Evolutionary conservation across 2,113 vertebrate species (phyloP), one percentile per base, ranked within the genome.

Genomic region (Collichthys lucidus): DNA sequence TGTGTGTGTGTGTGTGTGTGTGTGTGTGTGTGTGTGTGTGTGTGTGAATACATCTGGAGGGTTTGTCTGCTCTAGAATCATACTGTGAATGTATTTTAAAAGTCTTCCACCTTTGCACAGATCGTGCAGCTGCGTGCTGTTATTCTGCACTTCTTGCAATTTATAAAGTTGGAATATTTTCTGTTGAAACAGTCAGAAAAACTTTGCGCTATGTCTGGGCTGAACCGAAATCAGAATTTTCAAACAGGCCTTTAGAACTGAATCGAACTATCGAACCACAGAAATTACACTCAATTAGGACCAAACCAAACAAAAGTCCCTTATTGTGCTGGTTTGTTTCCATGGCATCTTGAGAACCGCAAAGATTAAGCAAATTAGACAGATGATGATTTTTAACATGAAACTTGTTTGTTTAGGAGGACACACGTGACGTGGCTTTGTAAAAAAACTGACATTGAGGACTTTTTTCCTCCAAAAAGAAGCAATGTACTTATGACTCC

Each of bases 1-100:
- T 80, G 69, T 50, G 64, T 49, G 59, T 70, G 59, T 49, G 84
- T 73, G 69, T 80, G 69, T 50, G 64, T 49, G 65, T 70, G 59
- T 49, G 84, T 73, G 69, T 80, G 69, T 50, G 64, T 49, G 31
- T 26, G 62, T 11, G 53, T 26, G 42, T 63, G 81, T 70, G 77
- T 69, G 64, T 57, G 65, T 79, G 67, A 86, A 71, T 75, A 14
- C 42, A 77, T 83, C 12, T 53, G 1, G 10, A 74, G 61, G 24
- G 15, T 77, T 70, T 62, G 16, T 59, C 49, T 53, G 44, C 24
- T 68, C 3, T 10, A 31, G 11, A 49, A 19, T 69, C 17, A 46
- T 24, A 16, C 6, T 31, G 14, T 59, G 24, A 76, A 22, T 12
- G 46, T 53, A 17, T 44, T 44, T 46, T 26, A 49, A 29, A 29